Evolutionary conservation across 2,888 invertebrate genomes (phyloP).

Genomic region (Electrophaes corylata): DNA sequence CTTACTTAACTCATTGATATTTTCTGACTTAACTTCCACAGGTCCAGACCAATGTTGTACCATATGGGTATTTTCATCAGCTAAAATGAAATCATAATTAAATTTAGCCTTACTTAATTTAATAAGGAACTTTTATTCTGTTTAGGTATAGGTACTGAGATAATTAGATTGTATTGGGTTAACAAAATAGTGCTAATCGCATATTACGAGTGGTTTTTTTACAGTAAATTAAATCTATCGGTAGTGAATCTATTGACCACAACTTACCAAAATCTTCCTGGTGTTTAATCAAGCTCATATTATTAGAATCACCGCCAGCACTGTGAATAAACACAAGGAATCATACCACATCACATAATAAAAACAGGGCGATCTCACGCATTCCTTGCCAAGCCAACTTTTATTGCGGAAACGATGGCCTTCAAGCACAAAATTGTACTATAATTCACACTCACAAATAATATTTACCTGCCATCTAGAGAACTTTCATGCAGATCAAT

Average conservation of each 20-base stretch:
- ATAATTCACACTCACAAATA: conserved; percentile 69
- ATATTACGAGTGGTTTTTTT: neutral
- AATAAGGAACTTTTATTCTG: conserved; percentile 41
- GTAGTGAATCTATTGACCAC: neutral
- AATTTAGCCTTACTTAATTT: conserved; percentile 60
- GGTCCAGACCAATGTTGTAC: conserved; percentile 72
- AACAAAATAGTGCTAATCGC: neutral
- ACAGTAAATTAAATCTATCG: neutral
- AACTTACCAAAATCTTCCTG: conserved; percentile 72
- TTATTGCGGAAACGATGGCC: conserved; percentile 68
- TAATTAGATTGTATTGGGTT: conserved; percentile 52
- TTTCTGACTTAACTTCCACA: conserved; percentile 67
- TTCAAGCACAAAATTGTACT: conserved; percentile 62
- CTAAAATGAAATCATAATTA: conserved; percentile 69
- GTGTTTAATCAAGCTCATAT: conserved; percentile 72
- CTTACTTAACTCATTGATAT: conserved; percentile 74
- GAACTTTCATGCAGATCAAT: conserved; percentile 85
- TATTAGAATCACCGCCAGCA: conserved; percentile 77
- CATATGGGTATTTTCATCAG: conserved; percentile 79
- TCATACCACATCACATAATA: conserved; percentile 41
- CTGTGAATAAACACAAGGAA: conserved; percentile 64
- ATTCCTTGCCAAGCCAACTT: conserved; percentile 73
- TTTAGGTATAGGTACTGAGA: conserved; percentile 15
- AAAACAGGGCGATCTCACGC: conserved; percentile 44
- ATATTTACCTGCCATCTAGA: conserved; percentile 85